phyloP scores from a whole-genome alignment of 2,888 invertebrate genomes.

The Amphiduros pacificus region DNA sequence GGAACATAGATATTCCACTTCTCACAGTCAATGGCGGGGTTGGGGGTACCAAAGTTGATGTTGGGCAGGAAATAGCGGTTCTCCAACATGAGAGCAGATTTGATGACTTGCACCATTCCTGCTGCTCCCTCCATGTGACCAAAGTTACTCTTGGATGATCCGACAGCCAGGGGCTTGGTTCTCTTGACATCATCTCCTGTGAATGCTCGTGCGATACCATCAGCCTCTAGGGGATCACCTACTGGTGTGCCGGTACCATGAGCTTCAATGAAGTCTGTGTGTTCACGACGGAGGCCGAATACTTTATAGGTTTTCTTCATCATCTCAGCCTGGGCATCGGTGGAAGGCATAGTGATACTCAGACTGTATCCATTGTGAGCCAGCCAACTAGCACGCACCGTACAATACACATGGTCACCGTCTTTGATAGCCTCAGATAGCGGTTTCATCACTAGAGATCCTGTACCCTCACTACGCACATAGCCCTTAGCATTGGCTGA shows the following conservation, averaged over 20 bases:
- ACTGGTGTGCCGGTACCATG: constrained; percentile 53
- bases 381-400: constrained; percentile 40
- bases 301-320: constrained; percentile 18
- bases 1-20: constrained; percentile 16
- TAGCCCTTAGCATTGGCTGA: constrained; percentile 54
- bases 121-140: constrained; percentile 25
- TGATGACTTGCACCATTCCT: constrained; percentile 25
- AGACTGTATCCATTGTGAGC: constrained; percentile 51
- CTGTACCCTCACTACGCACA: constrained; percentile 55
- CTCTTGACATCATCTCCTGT: constrained; percentile 1
- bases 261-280: constrained; percentile 43
- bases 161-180: constrained; percentile 13
- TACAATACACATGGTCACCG: constrained; percentile 34
- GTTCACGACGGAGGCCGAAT: constrained; percentile 14
- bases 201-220: constrained; percentile 31
- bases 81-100: constrained; percentile 19
- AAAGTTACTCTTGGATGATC: constrained; percentile 23
- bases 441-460: constrained; percentile 47
- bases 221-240: constrained; percentile 51
- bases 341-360: constrained; percentile 40
- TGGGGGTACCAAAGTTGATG: constrained; percentile 11
- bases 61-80: constrained; percentile 18
- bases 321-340: constrained; percentile 22
- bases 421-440: constrained; percentile 31
- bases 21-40: background rate